Evolutionary conservation across 1,140 invertebrate genomes (phyloP).

Genomic region (Dendroctonus valens): DNA sequence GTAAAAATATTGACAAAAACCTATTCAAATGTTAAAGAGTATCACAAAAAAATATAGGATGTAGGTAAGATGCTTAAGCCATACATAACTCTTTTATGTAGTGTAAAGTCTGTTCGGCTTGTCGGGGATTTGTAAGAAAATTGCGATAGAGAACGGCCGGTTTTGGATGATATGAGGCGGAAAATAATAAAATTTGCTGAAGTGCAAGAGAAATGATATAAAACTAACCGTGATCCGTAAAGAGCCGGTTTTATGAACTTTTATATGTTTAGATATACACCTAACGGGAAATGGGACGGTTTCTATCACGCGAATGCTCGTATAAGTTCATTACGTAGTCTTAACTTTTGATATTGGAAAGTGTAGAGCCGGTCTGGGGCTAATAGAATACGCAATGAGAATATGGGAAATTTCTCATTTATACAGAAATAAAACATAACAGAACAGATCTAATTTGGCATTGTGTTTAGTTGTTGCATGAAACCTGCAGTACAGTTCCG

Average conservation of each 20-base stretch:
- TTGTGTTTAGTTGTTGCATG: too few species aligned
- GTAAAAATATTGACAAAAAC: too few species aligned
- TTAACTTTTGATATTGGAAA: conserved; percentile 9
- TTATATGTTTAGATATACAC: conserved; percentile 23
- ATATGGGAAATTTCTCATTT: too few species aligned
- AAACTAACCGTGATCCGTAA: conserved; percentile 25
- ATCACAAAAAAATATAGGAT: too few species aligned
- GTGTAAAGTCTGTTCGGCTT: conserved; percentile 17
- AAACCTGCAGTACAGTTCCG: too few species aligned
- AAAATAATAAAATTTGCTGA: conserved; percentile 28
- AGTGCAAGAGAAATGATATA: conserved; percentile 26
- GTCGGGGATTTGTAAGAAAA: conserved; percentile 5
- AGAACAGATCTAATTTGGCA: too few species aligned
- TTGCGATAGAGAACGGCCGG: conserved; percentile 9
- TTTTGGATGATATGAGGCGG: conserved; percentile 22
- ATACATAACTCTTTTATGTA: conserved; percentile 18
- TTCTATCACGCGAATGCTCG: conserved; percentile 8
- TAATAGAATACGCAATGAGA: too few species aligned
- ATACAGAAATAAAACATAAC: too few species aligned
- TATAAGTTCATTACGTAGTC: conserved; percentile 10
- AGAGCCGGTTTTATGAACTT: conserved; percentile 30
- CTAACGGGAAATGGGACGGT: conserved; percentile 5
- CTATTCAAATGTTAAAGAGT: too few species aligned
- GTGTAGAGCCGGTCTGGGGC: not conserved
- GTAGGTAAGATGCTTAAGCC: not conserved